Evolutionary conservation across 2,797 vertebrate species (phyloP).

Genomic region (Paramormyrops hopkinsi): DNA sequence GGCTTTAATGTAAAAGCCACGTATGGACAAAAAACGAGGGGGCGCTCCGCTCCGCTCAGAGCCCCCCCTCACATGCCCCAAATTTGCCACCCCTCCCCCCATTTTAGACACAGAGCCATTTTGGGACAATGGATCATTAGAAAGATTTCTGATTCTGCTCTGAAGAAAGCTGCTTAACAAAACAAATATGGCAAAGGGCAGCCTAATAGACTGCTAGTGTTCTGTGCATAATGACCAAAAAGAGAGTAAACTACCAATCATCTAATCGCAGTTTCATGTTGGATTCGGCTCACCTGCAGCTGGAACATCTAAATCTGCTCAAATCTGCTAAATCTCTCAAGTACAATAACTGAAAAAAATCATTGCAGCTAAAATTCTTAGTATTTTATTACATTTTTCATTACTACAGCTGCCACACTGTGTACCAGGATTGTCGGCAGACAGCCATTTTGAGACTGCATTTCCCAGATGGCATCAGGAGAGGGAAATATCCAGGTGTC

Average conservation of each 20-base stretch:
- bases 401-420: background rate
- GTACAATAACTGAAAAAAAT: background rate
- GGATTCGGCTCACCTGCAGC: background rate
- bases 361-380: background rate
- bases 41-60: background rate
- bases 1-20: background rate
- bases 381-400: background rate
- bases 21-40: background rate
- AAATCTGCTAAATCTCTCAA: background rate
- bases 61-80: background rate
- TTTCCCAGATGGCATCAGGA: constrained; percentile 9
- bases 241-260: background rate
- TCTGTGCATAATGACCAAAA: background rate
- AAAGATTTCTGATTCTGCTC: background rate
- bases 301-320: background rate
- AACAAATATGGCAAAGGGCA: constrained; percentile 5
- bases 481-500: background rate
- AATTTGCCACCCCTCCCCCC: background rate
- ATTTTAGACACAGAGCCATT: background rate
- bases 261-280: constrained; percentile 14
- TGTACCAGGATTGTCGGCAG: background rate
- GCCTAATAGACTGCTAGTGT: background rate
- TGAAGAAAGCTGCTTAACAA: background rate
- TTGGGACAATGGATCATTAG: constrained; percentile 8
- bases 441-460: background rate